Base-by-base conservation (phyloP, 2,888 invertebrate genomes). In the Gibbula magus region DNA sequence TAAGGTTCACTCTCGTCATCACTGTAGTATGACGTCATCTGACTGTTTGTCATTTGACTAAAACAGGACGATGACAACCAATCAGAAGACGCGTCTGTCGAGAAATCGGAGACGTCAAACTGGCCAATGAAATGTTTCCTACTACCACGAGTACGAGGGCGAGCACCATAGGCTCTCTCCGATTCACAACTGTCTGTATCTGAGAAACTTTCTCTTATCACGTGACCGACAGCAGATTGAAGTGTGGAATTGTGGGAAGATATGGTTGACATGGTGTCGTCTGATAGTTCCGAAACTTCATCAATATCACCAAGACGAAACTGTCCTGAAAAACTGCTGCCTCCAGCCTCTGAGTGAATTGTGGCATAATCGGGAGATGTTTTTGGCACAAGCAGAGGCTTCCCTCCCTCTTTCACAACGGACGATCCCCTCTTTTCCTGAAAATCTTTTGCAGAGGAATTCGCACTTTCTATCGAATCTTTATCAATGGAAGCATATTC, bases 181-280 rank as follows among this genome's bases (percentile, higher is more conserved):
- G 56, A 56, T 10, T 20, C 20, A 39, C 70, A 32, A 10, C 35
- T 35, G 10, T 20, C 70, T 35, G 70, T 70, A 10, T 32, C 70
- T 18, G 70, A 70, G 3, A 70, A 20, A 32, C n/a, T 32, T n/a
- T 39, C 70, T 20, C 35, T 32, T 5, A 35, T 35, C 32, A 70
- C 35, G 32, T 39, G 70, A 8, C 20, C 70, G 2, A 70, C 70
- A 10, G 70, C 70, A 0, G 70, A 70, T 39, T 70, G 70, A 0
- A 70, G 70, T 32, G 70, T 32, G 35, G 70, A 70, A 70, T 70
- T 70, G n/a, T 70, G 70, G 70, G 70, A 70, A 18, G 70, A 70
- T n/a, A 70, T 70, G 8, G 70, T 70, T 39, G 70, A 70, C 70
- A 70, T 70, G 4, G 61, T 61, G 2, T 70, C 70, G 32, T 35